Base-by-base conservation (phyloP, 1,140 invertebrate genomes). In the Sitobion miscanthi region DNA sequence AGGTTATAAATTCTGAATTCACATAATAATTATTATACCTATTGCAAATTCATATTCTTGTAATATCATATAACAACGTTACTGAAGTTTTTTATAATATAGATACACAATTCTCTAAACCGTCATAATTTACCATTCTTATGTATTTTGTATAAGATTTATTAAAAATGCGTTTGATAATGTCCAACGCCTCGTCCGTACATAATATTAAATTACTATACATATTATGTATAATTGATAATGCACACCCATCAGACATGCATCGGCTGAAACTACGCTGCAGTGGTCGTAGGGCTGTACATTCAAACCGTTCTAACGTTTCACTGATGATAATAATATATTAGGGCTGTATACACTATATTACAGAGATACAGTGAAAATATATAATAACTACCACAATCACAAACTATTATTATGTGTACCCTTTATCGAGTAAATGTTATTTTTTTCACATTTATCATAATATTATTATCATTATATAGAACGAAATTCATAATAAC, bases 401-500 rank as follows among this genome's bases (percentile, higher is more conserved):
- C 45, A 35, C 23, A 83, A 35, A 35, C 35, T 85, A 85, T 42
- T 42, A 11, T 77, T 77, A 1, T 77, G 17, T 17, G 30, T 77
- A 77, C 14, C n/a, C 62, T 6, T 25, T 11, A 23, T 23, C 2
- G 38, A 42, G 83, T 4, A 38, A 83, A 38, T 23, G 20, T 83
- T 8, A 42, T 83, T 38, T 83, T 38, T 38, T 82, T 83, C 38
- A 38, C 38, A 83, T 38, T 83, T 85, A 21, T 86, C 42, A 86
- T 25, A 30, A 86, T 25, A 30, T 17, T 86, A 6, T 38, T 45
- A 25, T 83, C 42, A 45, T 83, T 83, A 30, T 86, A n/a, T 21
- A 97, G 97, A 94, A 95, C 96, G 7, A 95, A 96, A 94, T 97
- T 97, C 94, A 95, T 95, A 93, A 96, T 97, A 49, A 95, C 96